Evolutionary conservation across 2,797 vertebrate genomes (phyloP).

Genomic region (Pseudomugil tenellus): DNA sequence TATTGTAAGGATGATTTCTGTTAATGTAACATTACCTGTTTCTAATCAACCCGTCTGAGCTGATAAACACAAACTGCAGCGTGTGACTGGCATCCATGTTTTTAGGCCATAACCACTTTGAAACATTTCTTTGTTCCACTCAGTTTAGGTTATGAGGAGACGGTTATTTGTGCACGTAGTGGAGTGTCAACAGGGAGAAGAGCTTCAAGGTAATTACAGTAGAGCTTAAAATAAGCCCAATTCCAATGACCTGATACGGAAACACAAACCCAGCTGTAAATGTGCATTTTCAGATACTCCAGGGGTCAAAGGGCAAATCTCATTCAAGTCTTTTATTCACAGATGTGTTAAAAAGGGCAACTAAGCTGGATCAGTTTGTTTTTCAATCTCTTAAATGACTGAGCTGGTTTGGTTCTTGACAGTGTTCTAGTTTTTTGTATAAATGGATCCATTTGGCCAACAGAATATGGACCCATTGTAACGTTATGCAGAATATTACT

Average conservation of each 20-base stretch:
- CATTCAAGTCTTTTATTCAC: background rate
- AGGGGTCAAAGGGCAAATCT: background rate
- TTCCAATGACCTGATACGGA: slow-evolving; percentile 5
- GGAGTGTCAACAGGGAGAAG: background rate
- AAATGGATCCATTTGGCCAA: background rate
- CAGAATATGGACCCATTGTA: background rate
- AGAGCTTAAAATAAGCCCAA: background rate
- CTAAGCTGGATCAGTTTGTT: background rate
- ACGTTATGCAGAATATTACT: background rate
- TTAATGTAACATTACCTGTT: background rate
- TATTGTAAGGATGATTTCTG: background rate
- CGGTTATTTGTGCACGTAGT: slow-evolving; percentile 19
- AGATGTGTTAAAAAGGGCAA: background rate
- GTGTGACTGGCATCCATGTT: slow-evolving; percentile 9
- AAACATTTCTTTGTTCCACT: slow-evolving; percentile 12
- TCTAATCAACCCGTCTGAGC: background rate
- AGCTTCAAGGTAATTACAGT: background rate
- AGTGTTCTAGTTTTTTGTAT: background rate
- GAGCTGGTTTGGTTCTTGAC: background rate
- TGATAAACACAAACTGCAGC: slow-evolving; percentile 4
- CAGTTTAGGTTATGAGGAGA: slow-evolving; percentile 20
- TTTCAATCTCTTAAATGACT: background rate
- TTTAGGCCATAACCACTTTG: background rate
- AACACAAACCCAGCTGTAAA: background rate
- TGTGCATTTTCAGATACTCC: background rate